A percentile compares a stretch with the other conserved stretches of the same genome.
Evolutionary conservation across 2,113 vertebrate genomes (phyloP).

Genomic region (Sphaerodactylus townsendi): DNA sequence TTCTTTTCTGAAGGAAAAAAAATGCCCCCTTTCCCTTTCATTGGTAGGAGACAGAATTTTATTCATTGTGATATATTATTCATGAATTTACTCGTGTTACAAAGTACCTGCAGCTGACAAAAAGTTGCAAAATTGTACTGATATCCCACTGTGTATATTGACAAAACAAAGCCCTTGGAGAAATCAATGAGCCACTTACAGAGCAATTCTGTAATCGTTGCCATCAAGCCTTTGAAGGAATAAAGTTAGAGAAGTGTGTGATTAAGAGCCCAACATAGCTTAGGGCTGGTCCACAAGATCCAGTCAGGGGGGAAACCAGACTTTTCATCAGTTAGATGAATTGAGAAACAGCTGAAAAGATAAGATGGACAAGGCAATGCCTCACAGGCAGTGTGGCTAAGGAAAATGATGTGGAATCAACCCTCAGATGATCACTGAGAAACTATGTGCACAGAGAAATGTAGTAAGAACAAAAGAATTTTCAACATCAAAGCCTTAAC

Average conservation of each 20-base stretch:
- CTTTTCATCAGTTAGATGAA: not conserved
- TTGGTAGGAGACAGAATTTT: not conserved
- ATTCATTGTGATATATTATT: not conserved
- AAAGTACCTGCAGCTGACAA: constrained; percentile 9
- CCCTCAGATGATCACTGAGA: not conserved
- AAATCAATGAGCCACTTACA: constrained; percentile 11
- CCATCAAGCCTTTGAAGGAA: not conserved
- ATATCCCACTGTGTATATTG: constrained; percentile 15
- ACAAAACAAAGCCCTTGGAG: constrained; percentile 11
- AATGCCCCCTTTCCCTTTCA: not conserved
- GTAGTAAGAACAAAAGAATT: no score
- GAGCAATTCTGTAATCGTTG: constrained; percentile 12
- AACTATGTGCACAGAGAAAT: no score
- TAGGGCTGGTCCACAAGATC: not conserved
- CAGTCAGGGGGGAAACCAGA: not conserved
- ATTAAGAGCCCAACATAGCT: not conserved
- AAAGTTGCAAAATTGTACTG: constrained; percentile 1
- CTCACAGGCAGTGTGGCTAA: not conserved
- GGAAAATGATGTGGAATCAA: not conserved
- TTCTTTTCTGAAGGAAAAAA: not conserved
- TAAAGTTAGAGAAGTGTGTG: not conserved
- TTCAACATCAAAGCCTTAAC: no score
- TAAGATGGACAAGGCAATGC: not conserved
- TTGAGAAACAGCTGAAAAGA: not conserved
- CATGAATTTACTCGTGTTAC: not conserved